A percentile compares a stretch with the other conserved stretches of the same genome.
Conservation (phyloP, 2,888 invertebrate species). For the Tortricodes alternella region DNA sequence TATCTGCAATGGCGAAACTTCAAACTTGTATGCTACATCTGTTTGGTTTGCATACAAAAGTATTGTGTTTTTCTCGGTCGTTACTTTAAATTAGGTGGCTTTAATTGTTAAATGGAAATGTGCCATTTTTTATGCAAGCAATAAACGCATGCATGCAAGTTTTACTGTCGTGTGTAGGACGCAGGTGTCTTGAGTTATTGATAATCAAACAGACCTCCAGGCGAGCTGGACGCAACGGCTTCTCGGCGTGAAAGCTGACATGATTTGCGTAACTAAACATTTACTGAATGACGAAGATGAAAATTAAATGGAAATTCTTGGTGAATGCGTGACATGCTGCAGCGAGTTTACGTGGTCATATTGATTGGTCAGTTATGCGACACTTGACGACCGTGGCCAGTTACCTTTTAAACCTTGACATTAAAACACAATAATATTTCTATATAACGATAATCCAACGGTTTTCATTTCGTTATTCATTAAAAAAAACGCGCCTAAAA, state of each 20-base stretch:
- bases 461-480: too few relatives aligned
- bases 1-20: not conserved
- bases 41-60: conserved; percentile 36
- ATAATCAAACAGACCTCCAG: conserved; percentile 1
- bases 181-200: conserved; percentile 1
- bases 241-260: not conserved
- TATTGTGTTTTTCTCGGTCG: conserved; percentile 7
- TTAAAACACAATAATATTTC: too few relatives aligned
- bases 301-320: not conserved
- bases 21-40: conserved; percentile 30
- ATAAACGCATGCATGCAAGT: not conserved
- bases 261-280: conserved; percentile 2
- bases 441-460: not conserved
- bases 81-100: conserved; percentile 24
- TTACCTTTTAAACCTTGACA: too few relatives aligned
- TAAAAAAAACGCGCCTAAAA: too few relatives aligned
- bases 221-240: not conserved
- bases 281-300: not conserved
- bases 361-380: not conserved
- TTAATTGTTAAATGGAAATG: conserved; percentile 30
- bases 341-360: not conserved
- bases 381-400: too few relatives aligned
- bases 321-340: not conserved
- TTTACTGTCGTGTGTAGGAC: not conserved
- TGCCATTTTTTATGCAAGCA: conserved; percentile 11